Conservation (phyloP, 2,113 vertebrate species). For the Ahaetulla prasina region DNA sequence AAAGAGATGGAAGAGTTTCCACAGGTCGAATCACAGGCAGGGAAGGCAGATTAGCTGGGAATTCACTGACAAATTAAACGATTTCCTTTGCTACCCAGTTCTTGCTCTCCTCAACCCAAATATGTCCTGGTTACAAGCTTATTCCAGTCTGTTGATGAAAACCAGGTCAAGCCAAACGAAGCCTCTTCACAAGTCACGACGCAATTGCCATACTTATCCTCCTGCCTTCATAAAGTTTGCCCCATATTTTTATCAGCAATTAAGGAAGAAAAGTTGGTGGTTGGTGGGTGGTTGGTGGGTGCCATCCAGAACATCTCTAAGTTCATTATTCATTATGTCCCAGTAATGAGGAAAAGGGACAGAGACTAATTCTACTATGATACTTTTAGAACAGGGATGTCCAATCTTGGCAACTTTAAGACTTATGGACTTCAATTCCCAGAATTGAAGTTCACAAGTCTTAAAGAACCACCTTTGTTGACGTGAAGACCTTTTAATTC, state of each 20-base stretch:
- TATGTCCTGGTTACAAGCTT: not conserved
- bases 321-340: not conserved
- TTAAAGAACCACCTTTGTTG: not conserved
- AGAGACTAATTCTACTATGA: not conserved
- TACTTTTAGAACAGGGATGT: not conserved
- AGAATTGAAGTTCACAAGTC: not conserved
- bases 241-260: not conserved
- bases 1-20: not conserved
- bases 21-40: not conserved
- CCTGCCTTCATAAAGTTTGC: not conserved
- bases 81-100: not conserved
- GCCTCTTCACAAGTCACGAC: not conserved
- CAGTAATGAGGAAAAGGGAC: not conserved
- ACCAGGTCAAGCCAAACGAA: not conserved
- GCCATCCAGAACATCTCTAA: not conserved
- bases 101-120: not conserved
- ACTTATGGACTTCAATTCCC: not conserved
- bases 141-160: not conserved
- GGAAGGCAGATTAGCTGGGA: not conserved
- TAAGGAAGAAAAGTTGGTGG: not conserved
- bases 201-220: not conserved
- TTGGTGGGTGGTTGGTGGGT: not conserved
- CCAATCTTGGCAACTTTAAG: not conserved
- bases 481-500: not conserved
- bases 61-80: not conserved